Conservation (phyloP, 2,797 vertebrate species). For the Takifugu rubripes region DNA sequence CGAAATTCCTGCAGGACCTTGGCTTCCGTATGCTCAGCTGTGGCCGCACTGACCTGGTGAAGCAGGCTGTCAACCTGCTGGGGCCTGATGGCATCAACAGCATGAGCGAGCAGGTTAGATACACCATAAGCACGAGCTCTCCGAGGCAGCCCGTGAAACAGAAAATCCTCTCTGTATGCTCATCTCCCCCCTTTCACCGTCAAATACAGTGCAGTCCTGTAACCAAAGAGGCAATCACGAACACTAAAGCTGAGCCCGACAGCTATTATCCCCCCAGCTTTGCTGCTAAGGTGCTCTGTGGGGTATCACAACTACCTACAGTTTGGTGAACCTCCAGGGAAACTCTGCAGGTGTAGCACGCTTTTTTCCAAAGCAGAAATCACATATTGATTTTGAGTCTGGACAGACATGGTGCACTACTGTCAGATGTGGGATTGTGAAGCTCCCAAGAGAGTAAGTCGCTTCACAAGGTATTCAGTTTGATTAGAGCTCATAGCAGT, state of each 20-base stretch:
- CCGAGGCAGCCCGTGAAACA: slow-evolving; percentile 7
- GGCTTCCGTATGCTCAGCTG: slow-evolving; percentile 99
- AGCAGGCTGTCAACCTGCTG: slow-evolving; percentile 91
- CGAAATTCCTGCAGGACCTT: slow-evolving; percentile 95
- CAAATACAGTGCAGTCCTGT: slow-evolving; percentile 3
- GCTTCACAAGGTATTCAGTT: too few relatives aligned
- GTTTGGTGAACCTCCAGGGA: slow-evolving; percentile 20
- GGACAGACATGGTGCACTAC: too few relatives aligned
- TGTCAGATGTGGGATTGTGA: too few relatives aligned
- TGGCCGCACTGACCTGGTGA: slow-evolving; percentile 94
- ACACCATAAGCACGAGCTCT: slow-evolving; percentile 17
- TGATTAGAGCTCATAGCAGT: too few relatives aligned
- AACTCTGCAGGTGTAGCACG: slow-evolving; percentile 20
- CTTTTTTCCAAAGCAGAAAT: slow-evolving; percentile 23
- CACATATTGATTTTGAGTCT: neutral
- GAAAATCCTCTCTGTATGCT: slow-evolving; percentile 14
- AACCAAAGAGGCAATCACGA: slow-evolving; percentile 25
- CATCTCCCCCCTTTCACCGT: slow-evolving; percentile 33
- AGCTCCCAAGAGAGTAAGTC: too few relatives aligned
- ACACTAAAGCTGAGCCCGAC: slow-evolving; percentile 36
- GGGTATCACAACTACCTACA: slow-evolving; percentile 33
- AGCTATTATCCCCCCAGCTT: slow-evolving; percentile 25
- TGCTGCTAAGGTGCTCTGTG: slow-evolving; percentile 24
- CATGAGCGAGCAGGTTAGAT: slow-evolving; percentile 92
- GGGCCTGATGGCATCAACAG: slow-evolving; percentile 95